Evolutionary conservation across 1,140 invertebrate genomes (phyloP).

Genomic region (Dufourea novaeangliae): DNA sequence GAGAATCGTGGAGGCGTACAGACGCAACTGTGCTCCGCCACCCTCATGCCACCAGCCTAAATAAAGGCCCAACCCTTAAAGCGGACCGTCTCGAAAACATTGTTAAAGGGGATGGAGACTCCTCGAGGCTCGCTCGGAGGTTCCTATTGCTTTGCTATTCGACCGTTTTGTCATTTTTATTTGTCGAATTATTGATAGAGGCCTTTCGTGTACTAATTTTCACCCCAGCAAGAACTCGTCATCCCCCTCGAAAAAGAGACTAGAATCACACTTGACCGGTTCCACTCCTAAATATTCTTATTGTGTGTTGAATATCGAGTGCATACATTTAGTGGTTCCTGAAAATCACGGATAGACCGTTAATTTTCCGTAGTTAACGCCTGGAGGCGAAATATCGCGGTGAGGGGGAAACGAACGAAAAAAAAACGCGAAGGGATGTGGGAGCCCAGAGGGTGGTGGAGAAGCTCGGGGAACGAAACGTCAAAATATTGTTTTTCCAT

Average conservation of each 20-base stretch:
- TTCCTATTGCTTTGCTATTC: neutral
- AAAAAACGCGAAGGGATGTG: neutral
- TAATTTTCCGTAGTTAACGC: neutral
- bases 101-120: slow-evolving; percentile 79
- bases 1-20: slow-evolving; percentile 62
- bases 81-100: slow-evolving; percentile 79
- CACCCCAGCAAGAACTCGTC: neutral
- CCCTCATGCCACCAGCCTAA: slow-evolving; percentile 72
- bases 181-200: neutral
- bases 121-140: slow-evolving; percentile 52
- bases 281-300: neutral
- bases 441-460: slow-evolving; percentile 57
- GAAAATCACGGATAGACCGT: neutral
- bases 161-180: neutral
- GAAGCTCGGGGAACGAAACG: slow-evolving; percentile 71
- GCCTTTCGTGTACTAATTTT: neutral
- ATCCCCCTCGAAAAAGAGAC: no score
- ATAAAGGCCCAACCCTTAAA: slow-evolving; percentile 80
- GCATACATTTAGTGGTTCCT: neutral
- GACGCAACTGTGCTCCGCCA: slow-evolving; percentile 57
- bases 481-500: slow-evolving; percentile 82
- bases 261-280: neutral
- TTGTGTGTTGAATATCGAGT: no score
- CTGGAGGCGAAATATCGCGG: neutral
- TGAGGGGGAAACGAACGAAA: neutral